Base-by-base conservation (phyloP, 2,113 vertebrate species). In the Boleophthalmus pectinirostris region DNA sequence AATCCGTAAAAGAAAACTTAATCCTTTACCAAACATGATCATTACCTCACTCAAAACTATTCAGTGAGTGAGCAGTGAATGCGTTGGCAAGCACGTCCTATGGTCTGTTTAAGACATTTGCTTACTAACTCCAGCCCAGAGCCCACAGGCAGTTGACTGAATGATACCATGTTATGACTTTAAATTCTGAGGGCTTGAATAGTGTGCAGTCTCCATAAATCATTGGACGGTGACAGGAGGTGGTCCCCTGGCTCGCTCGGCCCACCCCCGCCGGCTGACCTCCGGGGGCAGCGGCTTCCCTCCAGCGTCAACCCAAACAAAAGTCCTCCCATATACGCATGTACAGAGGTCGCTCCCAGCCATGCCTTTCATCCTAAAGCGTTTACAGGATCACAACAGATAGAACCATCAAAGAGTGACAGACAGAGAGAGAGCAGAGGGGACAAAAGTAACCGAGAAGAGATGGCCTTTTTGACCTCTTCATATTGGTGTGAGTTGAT, bases 121-220 rank as follows among this genome's bases (percentile, higher is more conserved):
- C 69, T 81, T 70, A 82, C 68, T 66, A 69, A 25, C 69, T 79
- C 54, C 72, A 70, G 66, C 58, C 70, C 24, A 35, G 80, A 82
- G 66, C 63, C 43, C 47, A 49, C 64, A 57, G 35, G 61, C 54
- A 65, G 45, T 56, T 13, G 58, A 47, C 63, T 35, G 23, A 58
- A 58, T 25, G 68, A 68, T 66, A 74, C 72, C 23, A 75, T 78
- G 54, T 77, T 70, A 71, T 79, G 68, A 38, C 46, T 67, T 78
- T 33, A 49, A 56, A 75, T 69, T 83, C 89, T 88, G 91, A 83
- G 74, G 87, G 82, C 74, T 56, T 68, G 67, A 74, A 87, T 90
- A 90, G 84, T 88, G 83, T 85, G 83, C 82, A 67, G 64, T 76
- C 69, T 85, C 76, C 80, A 93, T 93, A 82, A 91, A 92, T 92